Conservation (phyloP, 1,140 invertebrate species). For the Pygmarrhopalites habei region DNA sequence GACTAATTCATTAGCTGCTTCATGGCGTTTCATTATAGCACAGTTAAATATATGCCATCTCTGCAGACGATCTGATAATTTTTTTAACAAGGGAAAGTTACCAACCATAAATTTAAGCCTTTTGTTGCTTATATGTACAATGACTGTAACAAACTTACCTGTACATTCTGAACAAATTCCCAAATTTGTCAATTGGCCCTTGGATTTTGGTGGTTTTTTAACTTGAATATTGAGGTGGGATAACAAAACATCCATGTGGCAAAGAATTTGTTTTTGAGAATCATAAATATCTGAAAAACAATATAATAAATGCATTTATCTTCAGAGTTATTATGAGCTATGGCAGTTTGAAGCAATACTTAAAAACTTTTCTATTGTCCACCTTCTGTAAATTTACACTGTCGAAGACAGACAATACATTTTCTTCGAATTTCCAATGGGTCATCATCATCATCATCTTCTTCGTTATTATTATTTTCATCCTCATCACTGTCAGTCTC, state of each 20-base stretch:
- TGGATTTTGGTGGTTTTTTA: neutral
- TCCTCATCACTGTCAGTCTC: no score
- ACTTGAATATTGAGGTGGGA: constrained; percentile 19
- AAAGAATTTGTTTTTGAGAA: constrained; percentile 12
- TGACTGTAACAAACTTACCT: no score
- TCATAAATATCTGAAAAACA: no score
- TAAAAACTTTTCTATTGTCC: no score
- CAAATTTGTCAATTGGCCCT: neutral
- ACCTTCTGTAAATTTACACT: constrained; percentile 28
- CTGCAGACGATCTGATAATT: constrained; percentile 25
- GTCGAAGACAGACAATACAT: constrained; percentile 29
- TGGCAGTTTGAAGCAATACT: no score
- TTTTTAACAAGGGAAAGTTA: no score
- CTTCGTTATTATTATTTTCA: no score
- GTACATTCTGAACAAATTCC: constrained; percentile 27
- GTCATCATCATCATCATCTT: constrained; percentile 15
- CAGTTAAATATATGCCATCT: constrained; percentile 32
- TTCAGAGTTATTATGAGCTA: no score
- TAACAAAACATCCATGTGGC: constrained; percentile 22
- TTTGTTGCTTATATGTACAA: no score
- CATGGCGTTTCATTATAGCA: constrained; percentile 23
- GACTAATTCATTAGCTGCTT: neutral
- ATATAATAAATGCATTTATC: no score
- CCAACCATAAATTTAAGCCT: no score
- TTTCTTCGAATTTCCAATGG: neutral